These are phyloP conservation scores for Chrysodeixis includens DNA, from an alignment of 2,888 invertebrate species.

Conservation along the genomic window DNA sequence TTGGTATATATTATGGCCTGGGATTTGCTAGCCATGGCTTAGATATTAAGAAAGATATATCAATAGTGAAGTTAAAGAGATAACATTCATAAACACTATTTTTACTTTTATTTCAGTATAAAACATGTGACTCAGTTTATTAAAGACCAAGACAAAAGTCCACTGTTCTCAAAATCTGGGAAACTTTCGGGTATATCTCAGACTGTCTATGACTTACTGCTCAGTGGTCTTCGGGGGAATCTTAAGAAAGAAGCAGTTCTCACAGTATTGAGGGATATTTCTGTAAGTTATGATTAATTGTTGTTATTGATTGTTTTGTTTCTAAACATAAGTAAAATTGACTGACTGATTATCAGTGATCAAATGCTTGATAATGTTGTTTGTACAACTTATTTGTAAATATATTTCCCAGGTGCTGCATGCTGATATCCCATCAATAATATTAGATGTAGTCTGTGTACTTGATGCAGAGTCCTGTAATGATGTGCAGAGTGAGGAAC, in stretches of 20 bases:
- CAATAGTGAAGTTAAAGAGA: background rate
- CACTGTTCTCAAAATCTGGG: conserved; percentile 90
- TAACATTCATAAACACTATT: background rate
- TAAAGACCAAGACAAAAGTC: conserved; percentile 91
- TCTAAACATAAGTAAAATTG: too few relatives aligned
- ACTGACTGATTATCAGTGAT: too few relatives aligned
- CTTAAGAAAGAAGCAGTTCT: conserved; percentile 94
- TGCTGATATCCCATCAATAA: conserved; percentile 94
- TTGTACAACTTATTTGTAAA: too few relatives aligned
- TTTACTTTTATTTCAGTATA: conserved; percentile 85
- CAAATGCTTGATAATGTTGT: too few relatives aligned
- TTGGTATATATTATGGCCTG: too few relatives aligned
- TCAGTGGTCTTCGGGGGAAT: conserved; percentile 93
- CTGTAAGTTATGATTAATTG: conserved; percentile 90
- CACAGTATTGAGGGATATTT: conserved; percentile 92
- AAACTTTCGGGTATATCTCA: conserved; percentile 91
- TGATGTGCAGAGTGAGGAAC: conserved; percentile 92
- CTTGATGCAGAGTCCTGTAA: conserved; percentile 94
- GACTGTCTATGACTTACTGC: conserved; percentile 94
- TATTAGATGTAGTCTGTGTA: conserved; percentile 95
- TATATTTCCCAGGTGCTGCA: conserved; percentile 91
- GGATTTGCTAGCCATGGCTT: too few relatives aligned
- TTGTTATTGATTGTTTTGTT: too few relatives aligned
- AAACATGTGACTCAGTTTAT: conserved; percentile 91
- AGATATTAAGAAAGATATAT: background rate